phyloP scores from a whole-genome alignment of 2,797 vertebrate species.

The Macrochelys suwanniensis region DNA sequence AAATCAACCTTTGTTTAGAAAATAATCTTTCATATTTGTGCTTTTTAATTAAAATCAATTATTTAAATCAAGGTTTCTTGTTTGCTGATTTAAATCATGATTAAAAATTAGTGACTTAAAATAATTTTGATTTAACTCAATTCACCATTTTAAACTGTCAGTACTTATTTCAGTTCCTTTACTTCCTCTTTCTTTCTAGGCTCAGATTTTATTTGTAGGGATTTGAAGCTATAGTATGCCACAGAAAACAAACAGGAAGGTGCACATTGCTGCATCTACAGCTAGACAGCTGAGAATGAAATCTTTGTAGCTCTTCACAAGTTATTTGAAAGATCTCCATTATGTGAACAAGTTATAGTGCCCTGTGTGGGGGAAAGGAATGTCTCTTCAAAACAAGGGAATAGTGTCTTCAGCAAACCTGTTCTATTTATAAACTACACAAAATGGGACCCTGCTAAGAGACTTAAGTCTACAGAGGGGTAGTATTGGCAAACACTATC shows the following conservation, averaged over 20 bases:
- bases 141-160: neutral
- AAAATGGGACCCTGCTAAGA: neutral
- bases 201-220: neutral
- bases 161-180: neutral
- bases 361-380: neutral
- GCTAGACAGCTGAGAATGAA: neutral
- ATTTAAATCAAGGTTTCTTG: neutral
- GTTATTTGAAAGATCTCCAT: neutral
- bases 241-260: conserved; percentile 19
- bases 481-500: neutral
- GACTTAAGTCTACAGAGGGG: neutral
- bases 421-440: neutral
- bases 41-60: neutral
- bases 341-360: neutral
- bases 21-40: neutral
- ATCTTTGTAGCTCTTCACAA: neutral
- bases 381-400: neutral
- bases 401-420: neutral
- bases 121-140: neutral
- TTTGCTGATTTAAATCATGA: neutral
- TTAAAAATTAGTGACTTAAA: neutral
- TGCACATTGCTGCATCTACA: neutral
- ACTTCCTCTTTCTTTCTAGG: neutral
- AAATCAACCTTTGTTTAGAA: neutral
- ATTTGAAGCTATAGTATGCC: neutral